Conservation (phyloP, 2,113 vertebrate genomes). For the Odocoileus virginianus region DNA sequence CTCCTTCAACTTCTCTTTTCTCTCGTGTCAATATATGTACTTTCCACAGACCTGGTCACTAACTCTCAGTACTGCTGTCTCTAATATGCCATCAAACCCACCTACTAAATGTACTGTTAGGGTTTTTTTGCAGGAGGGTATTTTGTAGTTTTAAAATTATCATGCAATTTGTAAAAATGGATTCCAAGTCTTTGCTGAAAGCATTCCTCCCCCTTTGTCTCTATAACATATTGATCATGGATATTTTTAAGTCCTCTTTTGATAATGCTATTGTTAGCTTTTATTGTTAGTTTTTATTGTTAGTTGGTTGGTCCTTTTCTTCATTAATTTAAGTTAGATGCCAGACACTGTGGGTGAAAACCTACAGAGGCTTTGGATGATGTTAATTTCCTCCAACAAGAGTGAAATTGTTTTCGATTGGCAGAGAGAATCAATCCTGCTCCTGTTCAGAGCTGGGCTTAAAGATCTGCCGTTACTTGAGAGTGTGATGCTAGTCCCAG, state of each 20-base stretch:
- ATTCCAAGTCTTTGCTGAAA: background rate
- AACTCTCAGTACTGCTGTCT: background rate
- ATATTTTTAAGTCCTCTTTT: background rate
- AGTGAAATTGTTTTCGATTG: background rate
- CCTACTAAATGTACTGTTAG: background rate
- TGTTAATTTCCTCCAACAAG: background rate
- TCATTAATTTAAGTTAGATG: background rate
- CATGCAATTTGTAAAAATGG: background rate
- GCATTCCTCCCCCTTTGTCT: background rate
- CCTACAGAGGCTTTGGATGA: background rate
- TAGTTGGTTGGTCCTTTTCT: background rate
- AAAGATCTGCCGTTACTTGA: background rate
- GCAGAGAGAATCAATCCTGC: background rate
- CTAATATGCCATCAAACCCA: background rate
- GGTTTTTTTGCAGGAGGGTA: background rate
- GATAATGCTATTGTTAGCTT: background rate
- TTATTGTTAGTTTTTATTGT: background rate
- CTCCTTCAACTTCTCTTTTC: background rate
- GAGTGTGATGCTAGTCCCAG: background rate
- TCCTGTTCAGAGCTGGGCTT: background rate
- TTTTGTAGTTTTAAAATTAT: background rate
- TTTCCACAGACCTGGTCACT: background rate
- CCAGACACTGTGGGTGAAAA: background rate
- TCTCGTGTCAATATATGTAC: background rate
- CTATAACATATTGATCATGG: background rate